A percentile compares a stretch with the other conserved stretches of the same genome.
Conservation (phyloP, 2,113 vertebrate genomes). For the Sander lucioperca region DNA sequence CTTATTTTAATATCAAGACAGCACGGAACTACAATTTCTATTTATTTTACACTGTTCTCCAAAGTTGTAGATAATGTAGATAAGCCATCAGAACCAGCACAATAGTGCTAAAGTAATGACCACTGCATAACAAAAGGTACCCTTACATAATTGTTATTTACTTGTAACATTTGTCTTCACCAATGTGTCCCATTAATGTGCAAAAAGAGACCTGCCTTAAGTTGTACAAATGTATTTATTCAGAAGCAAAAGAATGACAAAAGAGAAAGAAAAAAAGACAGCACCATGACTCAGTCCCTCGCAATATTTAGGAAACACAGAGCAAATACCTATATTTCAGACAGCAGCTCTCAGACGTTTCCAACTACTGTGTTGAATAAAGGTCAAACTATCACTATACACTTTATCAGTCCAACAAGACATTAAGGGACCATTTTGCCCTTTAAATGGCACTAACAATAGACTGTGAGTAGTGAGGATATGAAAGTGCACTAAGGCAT, state of each 20-base stretch:
- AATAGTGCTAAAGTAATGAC: background rate
- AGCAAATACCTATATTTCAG: background rate
- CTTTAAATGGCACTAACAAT: background rate
- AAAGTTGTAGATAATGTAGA: background rate
- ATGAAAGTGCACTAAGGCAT: conserved; percentile 41
- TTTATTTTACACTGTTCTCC: background rate
- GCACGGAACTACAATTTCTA: no score
- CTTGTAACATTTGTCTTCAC: background rate
- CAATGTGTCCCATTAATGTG: background rate
- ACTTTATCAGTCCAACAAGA: background rate
- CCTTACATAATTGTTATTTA: background rate
- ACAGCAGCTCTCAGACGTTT: background rate
- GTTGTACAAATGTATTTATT: background rate
- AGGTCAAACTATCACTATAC: conserved; percentile 38
- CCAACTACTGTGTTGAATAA: conserved; percentile 16
- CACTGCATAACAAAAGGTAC: background rate
- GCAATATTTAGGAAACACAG: background rate
- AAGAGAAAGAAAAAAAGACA: background rate
- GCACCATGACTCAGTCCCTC: background rate
- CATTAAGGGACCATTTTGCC: conserved; percentile 10
- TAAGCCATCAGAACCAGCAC: background rate
- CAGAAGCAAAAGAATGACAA: background rate
- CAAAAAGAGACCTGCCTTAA: no score
- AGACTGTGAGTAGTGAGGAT: conserved; percentile 7
- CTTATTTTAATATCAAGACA: no score